A percentile compares a stretch with the other conserved stretches of the same genome.
phyloP scores from a whole-genome alignment of 2,797 vertebrate species.

The Nyctalus aviator region DNA sequence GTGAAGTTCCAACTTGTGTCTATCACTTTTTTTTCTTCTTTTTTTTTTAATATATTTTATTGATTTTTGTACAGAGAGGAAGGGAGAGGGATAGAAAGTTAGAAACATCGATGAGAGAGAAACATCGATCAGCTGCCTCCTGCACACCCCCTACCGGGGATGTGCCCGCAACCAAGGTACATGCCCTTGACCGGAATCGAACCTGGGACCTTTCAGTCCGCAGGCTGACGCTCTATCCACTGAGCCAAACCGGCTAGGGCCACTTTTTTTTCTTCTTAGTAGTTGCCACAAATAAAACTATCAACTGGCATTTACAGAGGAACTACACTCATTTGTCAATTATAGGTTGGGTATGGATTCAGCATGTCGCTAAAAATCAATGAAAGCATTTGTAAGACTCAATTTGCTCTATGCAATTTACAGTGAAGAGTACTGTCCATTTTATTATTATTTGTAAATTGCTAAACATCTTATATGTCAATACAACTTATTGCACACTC shows the following conservation, averaged over 20 bases:
- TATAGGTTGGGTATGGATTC: background rate
- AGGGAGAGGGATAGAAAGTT: too few species aligned
- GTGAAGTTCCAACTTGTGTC: background rate
- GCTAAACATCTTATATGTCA: background rate
- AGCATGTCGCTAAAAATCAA: constrained; percentile 25
- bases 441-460: constrained; percentile 36
- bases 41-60: too few species aligned
- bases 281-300: constrained; percentile 34
- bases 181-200: too few species aligned
- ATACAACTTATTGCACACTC: background rate
- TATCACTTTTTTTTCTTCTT: background rate
- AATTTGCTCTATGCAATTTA: background rate
- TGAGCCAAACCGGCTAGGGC: too few species aligned
- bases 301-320: background rate
- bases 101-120: too few species aligned
- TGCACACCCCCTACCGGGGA: too few species aligned
- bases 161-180: too few species aligned
- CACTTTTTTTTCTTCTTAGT: background rate
- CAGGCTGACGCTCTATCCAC: too few species aligned
- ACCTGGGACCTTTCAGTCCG: too few species aligned
- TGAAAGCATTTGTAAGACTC: background rate
- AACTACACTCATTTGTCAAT: background rate
- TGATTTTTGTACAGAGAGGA: too few species aligned
- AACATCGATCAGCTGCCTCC: too few species aligned
- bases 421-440: background rate